Evolutionary conservation across 2,113 vertebrate genomes (phyloP).

Genomic region (Nothoprocta pentlandii): DNA sequence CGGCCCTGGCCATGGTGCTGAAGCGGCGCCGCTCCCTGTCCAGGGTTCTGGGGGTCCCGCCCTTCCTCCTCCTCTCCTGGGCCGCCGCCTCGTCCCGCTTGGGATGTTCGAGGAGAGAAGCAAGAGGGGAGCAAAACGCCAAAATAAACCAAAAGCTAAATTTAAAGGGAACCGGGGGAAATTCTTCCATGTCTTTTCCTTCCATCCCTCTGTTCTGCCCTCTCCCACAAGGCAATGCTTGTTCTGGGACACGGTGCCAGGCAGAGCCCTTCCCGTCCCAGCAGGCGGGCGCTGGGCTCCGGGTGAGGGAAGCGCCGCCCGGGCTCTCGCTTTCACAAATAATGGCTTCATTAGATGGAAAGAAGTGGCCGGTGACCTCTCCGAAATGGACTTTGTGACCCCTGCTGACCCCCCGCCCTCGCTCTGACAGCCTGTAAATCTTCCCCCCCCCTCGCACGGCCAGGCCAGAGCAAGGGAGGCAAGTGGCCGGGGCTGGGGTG

Average conservation of each 20-base stretch:
- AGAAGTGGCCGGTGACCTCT: conserved; percentile 83
- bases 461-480: conserved; percentile 1
- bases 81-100: too few relatives aligned
- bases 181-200: fast-evolving
- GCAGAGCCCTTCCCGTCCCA: conserved; percentile 74
- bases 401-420: conserved; percentile 82
- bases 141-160: too few relatives aligned
- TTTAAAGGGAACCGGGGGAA: not conserved
- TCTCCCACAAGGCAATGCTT: not conserved
- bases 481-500: not conserved
- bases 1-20: conserved; percentile 42
- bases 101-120: too few relatives aligned
- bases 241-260: conserved; percentile 50
- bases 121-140: too few relatives aligned
- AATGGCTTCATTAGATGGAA: conserved; percentile 87
- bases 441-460: conserved; percentile 64
- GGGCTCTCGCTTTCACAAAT: conserved; percentile 78
- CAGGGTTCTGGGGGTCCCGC: conserved; percentile 2
- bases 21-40: not conserved
- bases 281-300: conserved; percentile 54
- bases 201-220: not conserved
- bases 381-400: conserved; percentile 86
- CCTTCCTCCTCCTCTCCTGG: not conserved
- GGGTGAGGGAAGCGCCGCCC: conserved; percentile 67
- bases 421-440: conserved; percentile 86